Evolutionary conservation across 2,797 vertebrate genomes (phyloP), one percentile per base, ranked within the genome.

Genomic region (Hippoglossus hippoglossus): DNA sequence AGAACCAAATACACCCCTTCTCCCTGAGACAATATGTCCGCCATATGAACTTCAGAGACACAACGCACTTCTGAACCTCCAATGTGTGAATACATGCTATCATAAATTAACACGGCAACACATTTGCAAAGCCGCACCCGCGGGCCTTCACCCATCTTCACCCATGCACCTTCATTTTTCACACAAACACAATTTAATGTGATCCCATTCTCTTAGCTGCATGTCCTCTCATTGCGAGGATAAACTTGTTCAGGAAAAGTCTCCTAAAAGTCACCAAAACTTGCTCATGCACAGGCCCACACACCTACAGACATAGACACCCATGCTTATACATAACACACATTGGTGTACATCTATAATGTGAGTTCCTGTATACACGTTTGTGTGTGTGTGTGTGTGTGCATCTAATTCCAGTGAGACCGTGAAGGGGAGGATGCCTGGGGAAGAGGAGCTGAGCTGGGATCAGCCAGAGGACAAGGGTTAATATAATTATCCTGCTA

Each of bases 401-500:
- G 49, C 41, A 71, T 79, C 53, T 82, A 78, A 86, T 83, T 90
- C 87, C 67, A 2, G 60, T 21, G 82, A 82, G 87, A 80, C 51
- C 0, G 31, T 12, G 52, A 41, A 82, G 63, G 71, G 67, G 79
- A 83, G 83, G 81, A 70, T 67, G 91, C 89, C 86, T 44, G 75
- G 71, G 84, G 87, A 85, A 78, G 81, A 81, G 61, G 26, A 88
- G 81, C 84, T 83, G 86, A 87, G 84, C 87, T 80, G 87, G 87
- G 92, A 90, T 92, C 91, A 91, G 88, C 86, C 75, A 87, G 90
- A 87, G 90, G 91, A 91, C 91, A 87, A 81, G 88, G 92, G 92
- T 94, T 94, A 94, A 94, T 93, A 89, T 91, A 93, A 94, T 94
- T 94, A 94, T 93, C 89, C 90, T 44, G 75, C 89, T 87, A 90